Percentiles rank a stretch among this genome's conserved stretches.
These are phyloP conservation scores for Pteria penguin DNA, from an alignment of 2,888 invertebrate genomes.

Conservation along the genomic window DNA sequence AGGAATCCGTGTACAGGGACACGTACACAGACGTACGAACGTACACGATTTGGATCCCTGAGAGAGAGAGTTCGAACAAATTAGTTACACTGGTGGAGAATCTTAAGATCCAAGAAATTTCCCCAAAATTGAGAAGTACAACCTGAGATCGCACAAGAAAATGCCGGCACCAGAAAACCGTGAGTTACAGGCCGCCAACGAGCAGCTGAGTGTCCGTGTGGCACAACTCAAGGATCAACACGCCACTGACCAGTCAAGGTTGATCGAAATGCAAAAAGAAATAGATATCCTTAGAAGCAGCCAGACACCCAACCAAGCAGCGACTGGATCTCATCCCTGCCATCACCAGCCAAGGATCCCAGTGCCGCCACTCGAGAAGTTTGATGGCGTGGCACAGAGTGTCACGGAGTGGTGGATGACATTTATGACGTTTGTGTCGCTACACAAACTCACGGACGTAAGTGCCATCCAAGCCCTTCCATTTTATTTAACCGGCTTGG, in stretches of 20 bases:
- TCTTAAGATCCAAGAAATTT: too few species aligned
- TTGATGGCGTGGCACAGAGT: not conserved
- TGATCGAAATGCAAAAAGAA: not conserved
- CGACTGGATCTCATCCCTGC: too few species aligned
- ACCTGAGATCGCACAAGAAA: too few species aligned
- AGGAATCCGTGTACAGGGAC: too few species aligned
- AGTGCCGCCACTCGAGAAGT: not conserved
- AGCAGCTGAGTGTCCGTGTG: not conserved
- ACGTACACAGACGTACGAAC: too few species aligned
- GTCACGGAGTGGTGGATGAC: constrained; percentile 10
- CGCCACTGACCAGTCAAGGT: not conserved
- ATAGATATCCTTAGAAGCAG: not conserved
- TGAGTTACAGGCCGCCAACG: too few species aligned
- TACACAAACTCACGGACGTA: not conserved
- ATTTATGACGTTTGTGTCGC: not conserved
- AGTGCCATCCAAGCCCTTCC: not conserved
- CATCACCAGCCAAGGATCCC: not conserved
- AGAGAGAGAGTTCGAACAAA: too few species aligned
- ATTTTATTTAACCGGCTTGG: not conserved
- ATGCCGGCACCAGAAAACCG: too few species aligned
- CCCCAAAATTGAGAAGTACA: too few species aligned
- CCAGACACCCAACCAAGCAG: too few species aligned
- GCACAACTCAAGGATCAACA: not conserved
- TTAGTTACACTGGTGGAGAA: too few species aligned
- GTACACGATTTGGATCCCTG: too few species aligned